Base-by-base conservation (phyloP, 2,888 invertebrate genomes). In the Lagria hirta region DNA sequence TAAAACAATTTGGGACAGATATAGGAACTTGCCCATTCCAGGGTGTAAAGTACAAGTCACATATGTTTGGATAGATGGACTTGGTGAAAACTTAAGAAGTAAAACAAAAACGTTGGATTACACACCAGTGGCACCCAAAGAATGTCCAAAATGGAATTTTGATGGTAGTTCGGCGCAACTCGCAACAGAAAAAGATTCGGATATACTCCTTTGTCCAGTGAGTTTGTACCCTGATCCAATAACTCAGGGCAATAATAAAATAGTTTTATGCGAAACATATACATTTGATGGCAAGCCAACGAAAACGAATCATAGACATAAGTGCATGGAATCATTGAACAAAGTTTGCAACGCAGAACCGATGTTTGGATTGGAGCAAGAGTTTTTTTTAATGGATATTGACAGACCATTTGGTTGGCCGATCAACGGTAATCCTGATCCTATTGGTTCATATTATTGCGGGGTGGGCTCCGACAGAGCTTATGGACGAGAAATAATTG, bases 191-290 rank as follows among this genome's bases (percentile, higher is more conserved):
- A 7, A 32, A 12, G 40, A 84, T 61, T 81, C 84, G 0, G 90
- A 92, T 68, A 83, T 83, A 43, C 84, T 81, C 61, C 72, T 91
- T 32, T 78, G 84, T 61, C 90, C 91, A 0, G 79, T 86, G 47
- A 84, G 84, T 40, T 73, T 92, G 59, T 92, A 86, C 72, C 80
- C 80, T 37, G 89, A 90, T 68, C 91, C 91, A 3, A 88, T 91
- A 68, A 75, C 84, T 54, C 82, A 85, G 14, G 82, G 83, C 43
- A 80, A 79, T 63, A 82, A 88, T 69, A 80, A 84, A 54, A 65
- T 91, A 42, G 83, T 88, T 3, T 74, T 92, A 48, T 84, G 87
- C 49, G 90, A 91, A 61, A 85, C 88, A 0, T 88, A 85, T 68
- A 77, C 77, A 49, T 73, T 76, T 57, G 78, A 83, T 65, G 76